Evolutionary conservation across 1,140 invertebrate species (phyloP).

Genomic region (Heliconius congener): DNA sequence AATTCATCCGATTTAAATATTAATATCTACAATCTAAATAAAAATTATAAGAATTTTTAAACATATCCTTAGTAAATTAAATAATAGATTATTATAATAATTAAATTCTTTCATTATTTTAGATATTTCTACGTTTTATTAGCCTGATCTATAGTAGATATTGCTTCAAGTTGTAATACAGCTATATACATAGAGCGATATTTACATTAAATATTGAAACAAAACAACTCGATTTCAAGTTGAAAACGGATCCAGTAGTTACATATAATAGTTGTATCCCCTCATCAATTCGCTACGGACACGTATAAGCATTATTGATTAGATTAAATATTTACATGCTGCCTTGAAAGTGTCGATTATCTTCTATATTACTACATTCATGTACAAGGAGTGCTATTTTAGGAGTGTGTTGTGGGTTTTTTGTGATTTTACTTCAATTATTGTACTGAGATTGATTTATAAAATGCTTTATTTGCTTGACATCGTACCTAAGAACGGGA

Average conservation of each 20-base stretch:
- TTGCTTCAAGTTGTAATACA: background rate
- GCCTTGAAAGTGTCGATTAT: slow-evolving; percentile 19
- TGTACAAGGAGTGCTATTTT: background rate
- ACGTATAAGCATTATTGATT: slow-evolving; percentile 20
- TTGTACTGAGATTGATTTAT: background rate
- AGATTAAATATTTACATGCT: slow-evolving; percentile 17
- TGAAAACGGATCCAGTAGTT: slow-evolving; percentile 5
- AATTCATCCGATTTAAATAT: no score
- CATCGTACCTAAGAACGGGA: background rate
- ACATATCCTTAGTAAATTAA: no score
- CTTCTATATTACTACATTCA: slow-evolving; percentile 11
- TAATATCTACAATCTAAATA: no score
- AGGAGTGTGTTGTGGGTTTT: background rate
- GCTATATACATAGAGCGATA: background rate
- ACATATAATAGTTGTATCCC: slow-evolving; percentile 8
- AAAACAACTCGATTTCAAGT: background rate
- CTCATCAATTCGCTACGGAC: background rate
- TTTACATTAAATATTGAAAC: background rate
- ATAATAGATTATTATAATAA: no score
- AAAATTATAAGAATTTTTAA: no score
- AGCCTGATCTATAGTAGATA: background rate
- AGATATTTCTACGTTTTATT: no score
- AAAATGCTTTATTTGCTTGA: no score
- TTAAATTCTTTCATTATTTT: no score
- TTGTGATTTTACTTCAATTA: background rate